Percentiles rank a stretch among this genome's conserved stretches.
Evolutionary conservation across 2,888 invertebrate genomes (phyloP).

Genomic region (Nomada fabriciana): DNA sequence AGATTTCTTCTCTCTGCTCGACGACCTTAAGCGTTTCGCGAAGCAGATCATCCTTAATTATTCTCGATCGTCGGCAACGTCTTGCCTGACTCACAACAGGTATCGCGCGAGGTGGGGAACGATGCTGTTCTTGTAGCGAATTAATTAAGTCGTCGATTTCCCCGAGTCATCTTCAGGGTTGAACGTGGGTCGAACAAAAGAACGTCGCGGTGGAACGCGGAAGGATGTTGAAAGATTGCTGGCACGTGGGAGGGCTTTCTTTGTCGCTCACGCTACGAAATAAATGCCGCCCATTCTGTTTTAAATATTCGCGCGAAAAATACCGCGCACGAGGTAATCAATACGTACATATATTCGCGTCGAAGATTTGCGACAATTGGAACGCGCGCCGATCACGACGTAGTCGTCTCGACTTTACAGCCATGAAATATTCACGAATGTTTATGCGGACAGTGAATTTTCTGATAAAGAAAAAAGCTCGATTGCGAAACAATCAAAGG

Average conservation of each 20-base stretch:
- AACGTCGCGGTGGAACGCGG: conserved; percentile 66
- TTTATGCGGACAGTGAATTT: conserved; percentile 32
- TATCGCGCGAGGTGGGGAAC: conserved; percentile 29
- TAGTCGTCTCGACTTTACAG: no score
- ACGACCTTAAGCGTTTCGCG: conserved; percentile 42
- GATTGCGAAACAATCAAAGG: conserved; percentile 55
- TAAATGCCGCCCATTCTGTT: background rate
- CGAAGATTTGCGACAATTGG: no score
- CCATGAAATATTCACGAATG: no score
- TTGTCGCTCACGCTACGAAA: conserved; percentile 7
- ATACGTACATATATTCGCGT: no score
- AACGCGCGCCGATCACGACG: no score
- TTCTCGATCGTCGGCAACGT: background rate
- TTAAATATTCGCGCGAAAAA: background rate
- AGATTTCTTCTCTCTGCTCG: conserved; percentile 32
- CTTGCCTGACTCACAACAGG: conserved; percentile 40
- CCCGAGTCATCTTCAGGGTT: conserved; percentile 63
- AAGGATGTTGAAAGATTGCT: conserved; percentile 57
- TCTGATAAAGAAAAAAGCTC: conserved; percentile 38
- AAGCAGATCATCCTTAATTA: conserved; percentile 50
- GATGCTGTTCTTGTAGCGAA: conserved; percentile 44
- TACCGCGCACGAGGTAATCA: no score
- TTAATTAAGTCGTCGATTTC: conserved; percentile 67
- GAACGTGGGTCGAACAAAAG: conserved; percentile 68
- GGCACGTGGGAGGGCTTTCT: conserved; percentile 43